Conservation (phyloP, 1,140 invertebrate genomes). For the Asobara japonica region DNA sequence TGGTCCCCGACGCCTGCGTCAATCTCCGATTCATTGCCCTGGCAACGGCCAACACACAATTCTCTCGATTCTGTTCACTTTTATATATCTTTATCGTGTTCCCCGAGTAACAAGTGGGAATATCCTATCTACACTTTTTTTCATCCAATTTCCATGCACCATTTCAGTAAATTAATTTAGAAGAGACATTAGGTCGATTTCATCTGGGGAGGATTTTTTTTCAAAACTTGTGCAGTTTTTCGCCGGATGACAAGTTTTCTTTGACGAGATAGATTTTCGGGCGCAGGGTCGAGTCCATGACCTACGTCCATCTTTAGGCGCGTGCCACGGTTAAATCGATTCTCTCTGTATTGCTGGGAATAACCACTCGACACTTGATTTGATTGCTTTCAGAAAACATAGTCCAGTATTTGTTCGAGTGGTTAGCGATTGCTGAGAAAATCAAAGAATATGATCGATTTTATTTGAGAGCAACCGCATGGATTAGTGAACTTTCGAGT, state of each 20-base stretch:
- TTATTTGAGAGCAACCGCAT: too few relatives aligned
- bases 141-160: not conserved
- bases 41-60: constrained; percentile 54
- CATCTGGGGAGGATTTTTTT: not conserved
- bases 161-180: not conserved
- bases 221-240: constrained; percentile 28
- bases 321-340: constrained; percentile 25
- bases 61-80: constrained; percentile 19
- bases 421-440: not conserved
- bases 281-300: constrained; percentile 33
- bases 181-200: constrained; percentile 1
- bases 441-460: too few relatives aligned
- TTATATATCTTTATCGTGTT: constrained; percentile 18
- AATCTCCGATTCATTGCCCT: constrained; percentile 62
- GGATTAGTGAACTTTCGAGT: too few relatives aligned
- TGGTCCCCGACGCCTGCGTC: constrained; percentile 54
- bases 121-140: constrained; percentile 43
- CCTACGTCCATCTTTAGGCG: constrained; percentile 35
- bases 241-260: not conserved
- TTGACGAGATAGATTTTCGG: constrained; percentile 11
- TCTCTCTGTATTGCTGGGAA: constrained; percentile 21
- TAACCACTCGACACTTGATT: not conserved
- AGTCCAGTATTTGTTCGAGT: not conserved
- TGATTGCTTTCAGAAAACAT: not conserved
- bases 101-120: constrained; percentile 57